Conservation (phyloP, 1,140 invertebrate genomes). For the Euura lappo region DNA sequence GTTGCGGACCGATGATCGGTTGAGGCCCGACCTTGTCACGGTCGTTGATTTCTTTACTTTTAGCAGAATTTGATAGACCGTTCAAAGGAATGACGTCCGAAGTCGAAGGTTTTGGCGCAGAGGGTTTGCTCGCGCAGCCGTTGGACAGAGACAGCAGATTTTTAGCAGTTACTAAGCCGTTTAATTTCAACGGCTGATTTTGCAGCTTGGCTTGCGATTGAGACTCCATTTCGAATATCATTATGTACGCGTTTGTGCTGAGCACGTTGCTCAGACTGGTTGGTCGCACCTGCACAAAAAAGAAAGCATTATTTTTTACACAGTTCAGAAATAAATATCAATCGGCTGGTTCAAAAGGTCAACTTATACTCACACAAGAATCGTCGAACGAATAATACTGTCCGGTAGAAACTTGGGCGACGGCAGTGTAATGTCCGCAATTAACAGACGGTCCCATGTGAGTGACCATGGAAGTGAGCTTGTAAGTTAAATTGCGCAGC, state of each 20-base stretch:
- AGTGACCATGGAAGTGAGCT: conserved; percentile 91
- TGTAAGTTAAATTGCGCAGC: conserved; percentile 73
- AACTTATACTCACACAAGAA: conserved; percentile 63
- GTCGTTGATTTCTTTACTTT: conserved; percentile 15
- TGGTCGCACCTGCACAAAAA: conserved; percentile 67
- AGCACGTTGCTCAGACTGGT: conserved; percentile 77
- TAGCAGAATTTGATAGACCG: conserved; percentile 30
- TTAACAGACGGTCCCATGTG: conserved; percentile 94
- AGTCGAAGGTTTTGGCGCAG: conserved; percentile 39
- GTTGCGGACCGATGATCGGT: conserved; percentile 24
- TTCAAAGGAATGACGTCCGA: conserved; percentile 32
- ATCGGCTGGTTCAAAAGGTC: not conserved
- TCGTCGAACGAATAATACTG: conserved; percentile 90
- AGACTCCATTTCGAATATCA: conserved; percentile 83
- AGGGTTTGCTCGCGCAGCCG: conserved; percentile 33
- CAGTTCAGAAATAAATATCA: not conserved
- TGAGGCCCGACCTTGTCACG: conserved; percentile 23
- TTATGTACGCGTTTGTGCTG: conserved; percentile 86
- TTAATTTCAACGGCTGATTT: conserved; percentile 42
- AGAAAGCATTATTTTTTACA: conserved; percentile 19
- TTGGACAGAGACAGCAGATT: conserved; percentile 29
- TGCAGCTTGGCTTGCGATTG: conserved; percentile 39
- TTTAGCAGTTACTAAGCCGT: conserved; percentile 44
- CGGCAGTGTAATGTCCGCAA: conserved; percentile 97
- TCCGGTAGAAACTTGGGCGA: conserved; percentile 81